Percentiles rank a stretch among this genome's conserved stretches.
Evolutionary conservation across 2,113 vertebrate genomes (phyloP).

Genomic region (Tupaia chinensis): DNA sequence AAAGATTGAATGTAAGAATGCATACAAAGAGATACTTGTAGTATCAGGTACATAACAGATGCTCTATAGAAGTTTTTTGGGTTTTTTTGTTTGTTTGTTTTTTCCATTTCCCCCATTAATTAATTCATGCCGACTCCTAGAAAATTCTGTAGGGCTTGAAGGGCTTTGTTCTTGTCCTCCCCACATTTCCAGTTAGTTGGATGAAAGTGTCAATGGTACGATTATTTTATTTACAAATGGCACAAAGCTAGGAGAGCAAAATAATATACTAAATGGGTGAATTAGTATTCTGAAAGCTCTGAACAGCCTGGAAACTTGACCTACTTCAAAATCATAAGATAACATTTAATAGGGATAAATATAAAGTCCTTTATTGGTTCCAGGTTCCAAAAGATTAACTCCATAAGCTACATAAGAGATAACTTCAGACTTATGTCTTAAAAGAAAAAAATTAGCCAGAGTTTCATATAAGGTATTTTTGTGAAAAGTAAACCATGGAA

Average conservation of each 20-base stretch:
- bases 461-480: constrained; percentile 22
- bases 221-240: neutral
- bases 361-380: neutral
- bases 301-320: neutral
- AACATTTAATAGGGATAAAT: neutral
- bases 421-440: neutral
- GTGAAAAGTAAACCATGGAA: neutral
- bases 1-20: neutral
- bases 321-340: constrained; percentile 23
- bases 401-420: constrained; percentile 20
- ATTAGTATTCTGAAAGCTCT: constrained; percentile 2
- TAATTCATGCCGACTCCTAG: neutral
- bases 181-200: neutral
- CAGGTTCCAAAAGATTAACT: constrained; percentile 35
- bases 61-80: constrained; percentile 28
- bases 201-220: neutral
- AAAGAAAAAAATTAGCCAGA: neutral
- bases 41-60: neutral
- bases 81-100: neutral
- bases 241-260: constrained; percentile 9
- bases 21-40: neutral
- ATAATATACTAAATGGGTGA: neutral
- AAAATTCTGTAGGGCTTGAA: neutral
- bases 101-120: neutral
- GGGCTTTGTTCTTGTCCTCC: neutral